These are phyloP conservation scores for Sceliomorpha sp. DNA, from an alignment of 2,888 invertebrate species.

Conservation along the genomic window DNA sequence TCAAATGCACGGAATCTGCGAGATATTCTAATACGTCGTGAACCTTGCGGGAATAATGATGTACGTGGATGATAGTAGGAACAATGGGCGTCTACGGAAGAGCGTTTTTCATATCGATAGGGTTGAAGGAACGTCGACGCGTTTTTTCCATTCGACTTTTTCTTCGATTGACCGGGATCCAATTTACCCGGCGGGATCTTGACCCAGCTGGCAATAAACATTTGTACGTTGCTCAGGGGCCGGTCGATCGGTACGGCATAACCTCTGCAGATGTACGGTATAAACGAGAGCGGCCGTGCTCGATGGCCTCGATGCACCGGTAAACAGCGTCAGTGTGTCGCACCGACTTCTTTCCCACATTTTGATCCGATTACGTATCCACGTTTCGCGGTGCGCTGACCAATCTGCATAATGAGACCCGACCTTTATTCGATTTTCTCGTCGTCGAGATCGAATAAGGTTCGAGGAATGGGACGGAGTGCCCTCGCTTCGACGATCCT, in stretches of 20 bases:
- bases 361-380: slow-evolving; percentile 66
- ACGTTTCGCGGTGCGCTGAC: slow-evolving; percentile 58
- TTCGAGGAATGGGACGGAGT: slow-evolving; percentile 49
- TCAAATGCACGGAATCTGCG: slow-evolving; percentile 29
- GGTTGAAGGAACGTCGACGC: slow-evolving; percentile 36
- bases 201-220: slow-evolving; percentile 57
- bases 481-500: slow-evolving; percentile 41
- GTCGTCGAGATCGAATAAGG: slow-evolving; percentile 53
- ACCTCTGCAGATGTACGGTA: slow-evolving; percentile 48
- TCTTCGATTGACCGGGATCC: slow-evolving; percentile 46
- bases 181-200: slow-evolving; percentile 55
- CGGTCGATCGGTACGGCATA: slow-evolving; percentile 29
- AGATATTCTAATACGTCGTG: slow-evolving; percentile 33
- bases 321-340: slow-evolving; percentile 44
- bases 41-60: slow-evolving; percentile 32
- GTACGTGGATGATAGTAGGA: slow-evolving; percentile 32
- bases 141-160: slow-evolving; percentile 13
- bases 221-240: slow-evolving; percentile 40
- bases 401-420: slow-evolving; percentile 63
- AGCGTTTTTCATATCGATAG: slow-evolving; percentile 41
- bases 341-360: slow-evolving; percentile 63
- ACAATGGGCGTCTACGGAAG: slow-evolving; percentile 35
- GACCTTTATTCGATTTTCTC: slow-evolving; percentile 54
- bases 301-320: slow-evolving; percentile 14
- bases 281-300: slow-evolving; percentile 14